Evolutionary conservation across 30 jellyfish, hydroid and myxozoan genomes (phyloP).

Genomic region (Nemopilema nomurai): DNA sequence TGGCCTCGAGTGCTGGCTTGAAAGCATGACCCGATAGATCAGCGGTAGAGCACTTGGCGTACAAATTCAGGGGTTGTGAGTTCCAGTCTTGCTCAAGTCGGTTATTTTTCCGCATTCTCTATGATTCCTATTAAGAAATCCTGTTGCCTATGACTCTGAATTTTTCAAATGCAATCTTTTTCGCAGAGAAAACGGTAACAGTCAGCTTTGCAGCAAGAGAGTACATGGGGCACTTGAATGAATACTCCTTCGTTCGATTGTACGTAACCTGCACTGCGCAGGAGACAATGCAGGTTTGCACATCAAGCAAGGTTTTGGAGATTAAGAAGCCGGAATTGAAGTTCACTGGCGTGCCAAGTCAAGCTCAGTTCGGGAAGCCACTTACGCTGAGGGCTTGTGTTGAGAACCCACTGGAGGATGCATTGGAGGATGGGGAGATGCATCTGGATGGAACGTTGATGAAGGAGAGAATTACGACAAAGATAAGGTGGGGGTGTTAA

Average conservation of each 20-base stretch:
- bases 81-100: no score
- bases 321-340: slow-evolving; percentile 60
- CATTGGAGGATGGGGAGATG: slow-evolving; percentile 57
- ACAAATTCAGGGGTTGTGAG: no score
- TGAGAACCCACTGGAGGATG: slow-evolving; percentile 62
- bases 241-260: slow-evolving; percentile 69
- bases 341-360: slow-evolving; percentile 29
- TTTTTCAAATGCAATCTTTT: background rate
- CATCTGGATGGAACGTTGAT: slow-evolving; percentile 85
- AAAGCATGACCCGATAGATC: no score
- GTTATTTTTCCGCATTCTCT: no score
- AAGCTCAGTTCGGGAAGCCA: slow-evolving; percentile 32
- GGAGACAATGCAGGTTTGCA: slow-evolving; percentile 67
- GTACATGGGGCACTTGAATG: slow-evolving; percentile 72
- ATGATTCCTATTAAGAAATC: no score
- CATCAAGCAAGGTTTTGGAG: slow-evolving; percentile 51
- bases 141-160: no score
- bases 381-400: slow-evolving; percentile 29
- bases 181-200: slow-evolving; percentile 54
- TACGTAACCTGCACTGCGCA: slow-evolving; percentile 53
- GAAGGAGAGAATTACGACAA: slow-evolving; percentile 57
- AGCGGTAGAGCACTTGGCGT: no score
- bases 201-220: slow-evolving; percentile 51
- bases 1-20: no score
- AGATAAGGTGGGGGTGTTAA: slow-evolving; percentile 59